Conservation (phyloP, 2,888 invertebrate species). For the Leptinotarsa haldemani region DNA sequence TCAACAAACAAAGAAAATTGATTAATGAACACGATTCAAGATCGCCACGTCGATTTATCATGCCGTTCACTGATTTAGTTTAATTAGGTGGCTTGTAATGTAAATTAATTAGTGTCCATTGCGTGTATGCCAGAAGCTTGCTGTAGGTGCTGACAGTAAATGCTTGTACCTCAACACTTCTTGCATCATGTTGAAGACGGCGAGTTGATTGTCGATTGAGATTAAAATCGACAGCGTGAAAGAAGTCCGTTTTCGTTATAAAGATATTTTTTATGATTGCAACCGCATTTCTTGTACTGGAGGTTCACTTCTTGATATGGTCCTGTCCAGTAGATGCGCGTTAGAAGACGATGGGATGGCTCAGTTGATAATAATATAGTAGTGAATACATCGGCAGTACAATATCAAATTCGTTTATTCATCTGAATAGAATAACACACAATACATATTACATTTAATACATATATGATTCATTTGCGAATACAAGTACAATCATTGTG, state of each 20-base stretch:
- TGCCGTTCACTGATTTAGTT: constrained; percentile 58
- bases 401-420: too few species aligned
- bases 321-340: too few species aligned
- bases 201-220: constrained; percentile 10
- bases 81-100: constrained; percentile 62
- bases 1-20: constrained; percentile 34
- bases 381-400: too few species aligned
- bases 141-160: constrained; percentile 38
- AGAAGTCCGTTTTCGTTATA: background rate
- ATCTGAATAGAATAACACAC: too few species aligned
- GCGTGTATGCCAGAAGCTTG: constrained; percentile 51
- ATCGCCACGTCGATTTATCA: constrained; percentile 43
- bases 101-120: constrained; percentile 61
- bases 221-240: constrained; percentile 5
- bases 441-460: too few species aligned
- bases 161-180: constrained; percentile 24
- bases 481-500: too few species aligned
- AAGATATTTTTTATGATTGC: background rate
- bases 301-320: too few species aligned
- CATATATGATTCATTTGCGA: too few species aligned
- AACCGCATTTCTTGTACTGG: background rate
- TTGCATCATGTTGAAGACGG: constrained; percentile 13
- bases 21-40: constrained; percentile 38
- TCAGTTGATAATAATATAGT: too few species aligned
- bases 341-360: too few species aligned